These are phyloP conservation scores for Nephrotoma appendiculata DNA, from an alignment of 2,888 invertebrate species.

Conservation along the genomic window DNA sequence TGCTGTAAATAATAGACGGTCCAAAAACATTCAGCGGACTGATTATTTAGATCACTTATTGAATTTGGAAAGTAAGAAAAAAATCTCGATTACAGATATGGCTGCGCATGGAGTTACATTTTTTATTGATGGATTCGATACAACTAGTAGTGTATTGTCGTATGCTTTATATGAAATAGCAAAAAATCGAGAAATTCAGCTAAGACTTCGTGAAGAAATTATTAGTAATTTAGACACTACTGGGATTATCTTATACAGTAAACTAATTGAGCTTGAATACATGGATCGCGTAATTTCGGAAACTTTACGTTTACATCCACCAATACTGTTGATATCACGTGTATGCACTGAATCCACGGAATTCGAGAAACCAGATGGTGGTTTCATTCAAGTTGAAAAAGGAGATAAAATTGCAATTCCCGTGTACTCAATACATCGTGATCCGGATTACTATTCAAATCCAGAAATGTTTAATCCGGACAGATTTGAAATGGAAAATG, in stretches of 20 bases:
- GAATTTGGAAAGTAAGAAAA: conserved; percentile 15
- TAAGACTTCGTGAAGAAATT: conserved; percentile 20
- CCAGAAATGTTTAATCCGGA: conserved; percentile 38
- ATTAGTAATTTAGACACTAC: conserved; percentile 9
- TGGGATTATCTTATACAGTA: conserved; percentile 17
- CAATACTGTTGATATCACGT: conserved; percentile 16
- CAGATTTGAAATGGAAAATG: conserved; percentile 30
- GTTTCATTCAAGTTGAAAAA: conserved; percentile 9
- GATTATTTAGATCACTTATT: conserved; percentile 17
- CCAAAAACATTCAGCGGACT: conserved; percentile 11
- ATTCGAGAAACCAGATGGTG: conserved; percentile 14
- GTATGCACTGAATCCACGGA: conserved; percentile 18
- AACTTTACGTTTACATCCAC: not conserved
- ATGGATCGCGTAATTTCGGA: conserved; percentile 18
- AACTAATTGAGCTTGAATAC: conserved; percentile 19
- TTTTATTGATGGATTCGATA: conserved; percentile 22
- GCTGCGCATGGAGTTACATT: conserved; percentile 19
- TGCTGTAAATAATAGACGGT: conserved; percentile 12
- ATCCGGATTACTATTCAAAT: conserved; percentile 21
- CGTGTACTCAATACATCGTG: not conserved
- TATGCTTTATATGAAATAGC: conserved; percentile 18
- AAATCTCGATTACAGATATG: conserved; percentile 17
- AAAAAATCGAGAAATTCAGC: conserved; percentile 14
- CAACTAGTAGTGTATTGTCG: conserved; percentile 18
- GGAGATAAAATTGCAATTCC: not conserved